phyloP scores from a whole-genome alignment of 2,113 vertebrate genomes.

The Tapirus terrestris region DNA sequence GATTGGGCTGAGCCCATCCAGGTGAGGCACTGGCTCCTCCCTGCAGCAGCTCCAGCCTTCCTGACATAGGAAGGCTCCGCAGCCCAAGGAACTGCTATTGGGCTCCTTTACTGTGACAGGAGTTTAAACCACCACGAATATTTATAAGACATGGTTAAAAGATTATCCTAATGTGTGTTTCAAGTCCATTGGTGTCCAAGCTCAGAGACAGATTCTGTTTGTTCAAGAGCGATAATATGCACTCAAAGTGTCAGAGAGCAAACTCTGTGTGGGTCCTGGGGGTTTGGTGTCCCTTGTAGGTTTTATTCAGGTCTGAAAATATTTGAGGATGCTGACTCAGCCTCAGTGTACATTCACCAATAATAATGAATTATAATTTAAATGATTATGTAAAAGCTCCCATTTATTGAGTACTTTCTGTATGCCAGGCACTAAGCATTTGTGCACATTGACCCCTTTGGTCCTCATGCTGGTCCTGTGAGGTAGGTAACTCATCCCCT shows the following conservation, averaged over 20 bases:
- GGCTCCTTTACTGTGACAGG: background rate
- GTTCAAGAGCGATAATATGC: background rate
- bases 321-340: background rate
- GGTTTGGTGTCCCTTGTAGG: background rate
- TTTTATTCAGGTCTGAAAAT: background rate
- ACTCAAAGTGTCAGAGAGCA: background rate
- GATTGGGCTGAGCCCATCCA: background rate
- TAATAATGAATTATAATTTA: background rate
- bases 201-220: conserved; percentile 43
- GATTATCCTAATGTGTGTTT: conserved; percentile 62
- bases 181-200: conserved; percentile 54
- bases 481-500: background rate
- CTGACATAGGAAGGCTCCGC: background rate
- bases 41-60: background rate
- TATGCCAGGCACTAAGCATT: background rate
- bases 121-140: conserved; percentile 52
- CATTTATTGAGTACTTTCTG: background rate
- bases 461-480: background rate
- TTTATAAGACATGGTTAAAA: conserved; percentile 60
- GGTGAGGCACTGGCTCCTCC: background rate
- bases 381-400: background rate
- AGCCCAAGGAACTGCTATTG: background rate
- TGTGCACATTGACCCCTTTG: background rate
- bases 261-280: background rate
- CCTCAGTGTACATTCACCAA: background rate